These are phyloP conservation scores for Rhinoderma darwinii DNA, from an alignment of 2,113 vertebrate species.

Conservation along the genomic window DNA sequence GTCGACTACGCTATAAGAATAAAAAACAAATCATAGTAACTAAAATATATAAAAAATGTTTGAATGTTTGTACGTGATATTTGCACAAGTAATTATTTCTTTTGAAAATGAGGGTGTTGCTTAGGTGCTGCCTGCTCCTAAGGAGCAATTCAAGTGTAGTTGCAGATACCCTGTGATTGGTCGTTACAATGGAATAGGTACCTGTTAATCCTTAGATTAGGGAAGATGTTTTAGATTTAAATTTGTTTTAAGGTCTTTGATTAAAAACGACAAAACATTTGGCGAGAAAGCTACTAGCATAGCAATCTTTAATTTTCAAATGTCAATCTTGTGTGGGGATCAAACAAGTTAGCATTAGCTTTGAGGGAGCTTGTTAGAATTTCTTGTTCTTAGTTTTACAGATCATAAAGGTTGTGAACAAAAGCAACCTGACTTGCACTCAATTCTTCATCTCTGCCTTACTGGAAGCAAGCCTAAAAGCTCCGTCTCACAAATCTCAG, in stretches of 20 bases:
- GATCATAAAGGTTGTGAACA: constrained; percentile 45
- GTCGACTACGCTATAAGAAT: too few relatives aligned
- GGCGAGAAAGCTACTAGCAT: not conserved
- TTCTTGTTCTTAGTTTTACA: constrained; percentile 34
- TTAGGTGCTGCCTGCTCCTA: not conserved
- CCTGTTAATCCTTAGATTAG: not conserved
- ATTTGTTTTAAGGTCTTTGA: not conserved
- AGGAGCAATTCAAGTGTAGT: not conserved
- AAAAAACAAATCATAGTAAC: too few relatives aligned
- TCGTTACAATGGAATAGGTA: not conserved
- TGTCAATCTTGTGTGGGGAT: constrained; percentile 41
- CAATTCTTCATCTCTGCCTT: constrained; percentile 20
- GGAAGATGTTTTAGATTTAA: not conserved
- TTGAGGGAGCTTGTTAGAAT: constrained; percentile 39
- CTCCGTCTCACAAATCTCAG: not conserved
- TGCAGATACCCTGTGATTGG: not conserved
- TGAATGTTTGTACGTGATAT: too few relatives aligned
- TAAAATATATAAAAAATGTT: too few relatives aligned
- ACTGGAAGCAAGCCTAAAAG: constrained; percentile 33
- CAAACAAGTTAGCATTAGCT: constrained; percentile 44
- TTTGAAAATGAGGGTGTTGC: not conserved
- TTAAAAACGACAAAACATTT: not conserved
- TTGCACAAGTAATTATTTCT: not conserved
- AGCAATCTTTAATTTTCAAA: constrained; percentile 36
- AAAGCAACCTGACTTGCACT: constrained; percentile 36